Conservation (phyloP, 2,888 invertebrate genomes). For the Mimachlamys varia region DNA sequence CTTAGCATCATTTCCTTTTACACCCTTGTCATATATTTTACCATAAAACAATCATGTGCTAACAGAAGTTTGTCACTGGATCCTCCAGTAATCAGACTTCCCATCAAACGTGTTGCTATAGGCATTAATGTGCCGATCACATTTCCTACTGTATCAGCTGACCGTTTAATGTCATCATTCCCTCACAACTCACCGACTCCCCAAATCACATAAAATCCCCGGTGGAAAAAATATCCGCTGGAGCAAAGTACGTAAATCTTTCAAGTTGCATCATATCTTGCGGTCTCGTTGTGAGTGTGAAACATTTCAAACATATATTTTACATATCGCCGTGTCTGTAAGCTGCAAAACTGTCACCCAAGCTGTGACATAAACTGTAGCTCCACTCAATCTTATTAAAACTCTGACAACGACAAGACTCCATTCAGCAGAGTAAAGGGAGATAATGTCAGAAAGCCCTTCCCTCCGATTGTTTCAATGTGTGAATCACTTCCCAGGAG, state of each 20-base stretch:
- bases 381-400: neutral
- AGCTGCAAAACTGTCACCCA: constrained; percentile 18
- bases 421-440: neutral
- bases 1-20: neutral
- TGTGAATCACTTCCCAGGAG: neutral
- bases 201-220: neutral
- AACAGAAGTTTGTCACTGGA: constrained; percentile 1
- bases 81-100: neutral
- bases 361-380: neutral
- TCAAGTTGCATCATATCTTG: neutral
- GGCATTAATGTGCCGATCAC: constrained; percentile 1
- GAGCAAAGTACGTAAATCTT: neutral
- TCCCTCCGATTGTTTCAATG: neutral
- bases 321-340: neutral
- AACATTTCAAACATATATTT: neutral
- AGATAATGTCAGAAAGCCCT: neutral
- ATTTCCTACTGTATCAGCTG: neutral
- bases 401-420: neutral
- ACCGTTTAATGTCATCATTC: neutral
- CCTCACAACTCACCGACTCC: neutral
- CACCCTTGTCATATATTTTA: neutral
- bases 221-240: neutral
- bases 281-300: neutral
- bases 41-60: neutral
- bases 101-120: neutral